Percentiles rank a stretch among this genome's conserved stretches.
Conservation (phyloP, 1,140 invertebrate genomes). For the Penaeus indicus region DNA sequence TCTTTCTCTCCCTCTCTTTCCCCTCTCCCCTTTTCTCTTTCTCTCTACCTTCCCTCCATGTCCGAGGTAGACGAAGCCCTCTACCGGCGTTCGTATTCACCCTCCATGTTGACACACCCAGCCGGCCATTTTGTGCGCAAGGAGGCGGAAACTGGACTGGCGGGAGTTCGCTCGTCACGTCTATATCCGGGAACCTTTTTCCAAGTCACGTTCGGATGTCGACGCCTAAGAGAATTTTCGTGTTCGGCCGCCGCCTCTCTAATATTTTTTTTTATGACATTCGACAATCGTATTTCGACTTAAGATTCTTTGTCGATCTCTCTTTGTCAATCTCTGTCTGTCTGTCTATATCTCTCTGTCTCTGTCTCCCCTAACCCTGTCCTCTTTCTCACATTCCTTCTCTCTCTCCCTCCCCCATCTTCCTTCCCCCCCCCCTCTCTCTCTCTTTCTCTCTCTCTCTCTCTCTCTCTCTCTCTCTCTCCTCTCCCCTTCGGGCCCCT, state of each 20-base stretch:
- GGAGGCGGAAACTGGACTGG: constrained; percentile 39
- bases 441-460: constrained; percentile 22
- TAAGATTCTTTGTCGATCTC: too few relatives aligned
- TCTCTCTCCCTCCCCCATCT: too few relatives aligned
- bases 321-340: too few relatives aligned
- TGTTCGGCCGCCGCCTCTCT: too few relatives aligned
- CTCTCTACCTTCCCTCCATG: neutral
- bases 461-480: neutral
- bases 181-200: neutral
- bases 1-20: neutral
- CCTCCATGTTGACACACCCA: constrained; percentile 44
- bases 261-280: too few relatives aligned
- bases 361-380: too few relatives aligned
- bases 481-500: constrained; percentile 10
- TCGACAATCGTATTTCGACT: too few relatives aligned
- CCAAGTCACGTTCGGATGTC: constrained; percentile 13
- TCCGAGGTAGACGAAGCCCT: too few relatives aligned
- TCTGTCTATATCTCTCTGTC: too few relatives aligned
- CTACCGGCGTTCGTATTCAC: too few relatives aligned
- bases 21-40: neutral
- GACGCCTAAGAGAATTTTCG: neutral
- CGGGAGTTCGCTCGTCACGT: neutral
- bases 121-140: constrained; percentile 55
- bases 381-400: too few relatives aligned
- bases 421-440: neutral